Evolutionary conservation across 1,140 invertebrate genomes (phyloP), one percentile per base, ranked within the genome.

Genomic region (Ceratina calcarata): DNA sequence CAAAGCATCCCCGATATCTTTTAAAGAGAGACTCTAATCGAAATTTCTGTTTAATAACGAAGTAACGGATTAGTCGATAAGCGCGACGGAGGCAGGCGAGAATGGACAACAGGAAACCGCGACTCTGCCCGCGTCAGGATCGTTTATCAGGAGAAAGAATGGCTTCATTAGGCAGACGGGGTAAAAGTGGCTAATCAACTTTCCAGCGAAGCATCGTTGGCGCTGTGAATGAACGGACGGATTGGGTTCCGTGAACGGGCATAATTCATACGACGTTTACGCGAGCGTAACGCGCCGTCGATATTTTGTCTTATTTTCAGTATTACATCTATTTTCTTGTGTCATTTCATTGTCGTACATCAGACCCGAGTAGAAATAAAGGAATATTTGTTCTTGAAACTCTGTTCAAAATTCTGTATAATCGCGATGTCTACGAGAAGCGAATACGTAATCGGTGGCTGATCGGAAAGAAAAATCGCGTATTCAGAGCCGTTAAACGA

Each of bases 81-180:
- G 13, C n/a, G 0, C 2, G 13, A 32, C 45, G n/a, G 72, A 32
- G 7, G 61, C 1, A 32, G 7, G 61, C 1, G 72, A 74, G 37
- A 65, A 57, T 65, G 15, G 61, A 20, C 24, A 24, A 64, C 71
- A 65, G 49, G 7, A 12, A 53, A 65, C 45, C 27, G 72, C 10
- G 37, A 16, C 13, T 16, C 10, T 37, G 10, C 45, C 13, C 60
- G n/a, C 45, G 12, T 13, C 18, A 32, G 58, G 61, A 53, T 65
- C 72, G 22, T 74, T 74, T 55, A 55, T 74, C 71, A 74, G 24
- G 1, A n/a, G 3, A 55, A 69, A 69, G 53, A 77, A 77, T 61
- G 57, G 66, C 57, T 69, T 68, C 16, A 16, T 69, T 76, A 69
- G 18, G 27, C 57, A 18, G 18, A 1, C 13, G 27, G 2, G 51